phyloP scores from a whole-genome alignment of 2,113 vertebrate genomes.

The Hiodon tergisus region DNA sequence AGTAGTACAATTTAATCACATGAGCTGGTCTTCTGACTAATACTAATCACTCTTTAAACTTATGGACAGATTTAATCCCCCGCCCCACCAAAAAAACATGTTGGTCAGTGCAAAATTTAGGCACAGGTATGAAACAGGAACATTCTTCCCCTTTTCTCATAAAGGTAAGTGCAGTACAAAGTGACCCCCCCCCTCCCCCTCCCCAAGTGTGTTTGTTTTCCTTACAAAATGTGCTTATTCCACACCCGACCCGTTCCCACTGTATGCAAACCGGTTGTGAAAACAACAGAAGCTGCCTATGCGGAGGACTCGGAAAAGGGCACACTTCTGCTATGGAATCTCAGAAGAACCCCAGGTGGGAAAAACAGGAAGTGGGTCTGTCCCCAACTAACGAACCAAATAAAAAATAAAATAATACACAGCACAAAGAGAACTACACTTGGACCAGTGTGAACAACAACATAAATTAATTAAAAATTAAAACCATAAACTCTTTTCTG shows the following conservation, averaged over 20 bases:
- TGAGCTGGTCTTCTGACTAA: constrained; percentile 74
- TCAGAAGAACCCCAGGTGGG: not conserved
- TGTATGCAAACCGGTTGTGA: too few relatives aligned
- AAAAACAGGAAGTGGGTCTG: not conserved
- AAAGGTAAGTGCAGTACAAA: too few relatives aligned
- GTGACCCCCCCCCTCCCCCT: too few relatives aligned
- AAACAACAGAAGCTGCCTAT: too few relatives aligned
- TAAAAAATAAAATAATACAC: constrained; percentile 45
- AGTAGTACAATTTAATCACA: constrained; percentile 76
- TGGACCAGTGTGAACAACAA: constrained; percentile 61
- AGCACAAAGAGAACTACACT: constrained; percentile 42
- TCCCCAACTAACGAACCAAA: not conserved
- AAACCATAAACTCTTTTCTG: too few relatives aligned
- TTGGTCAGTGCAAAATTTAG: constrained; percentile 75
- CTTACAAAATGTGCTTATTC: too few relatives aligned
- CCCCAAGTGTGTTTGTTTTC: too few relatives aligned
- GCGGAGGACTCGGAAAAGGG: too few relatives aligned
- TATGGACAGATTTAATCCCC: constrained; percentile 47
- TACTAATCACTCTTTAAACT: constrained; percentile 56
- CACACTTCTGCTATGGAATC: not conserved
- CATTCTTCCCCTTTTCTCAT: not conserved
- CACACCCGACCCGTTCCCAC: too few relatives aligned
- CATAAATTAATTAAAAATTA: constrained; percentile 35
- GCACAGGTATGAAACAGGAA: constrained; percentile 44
- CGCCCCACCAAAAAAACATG: constrained; percentile 21